These are phyloP conservation scores for Lagodon rhomboides DNA, from an alignment of 2,797 vertebrate species.

Conservation along the genomic window DNA sequence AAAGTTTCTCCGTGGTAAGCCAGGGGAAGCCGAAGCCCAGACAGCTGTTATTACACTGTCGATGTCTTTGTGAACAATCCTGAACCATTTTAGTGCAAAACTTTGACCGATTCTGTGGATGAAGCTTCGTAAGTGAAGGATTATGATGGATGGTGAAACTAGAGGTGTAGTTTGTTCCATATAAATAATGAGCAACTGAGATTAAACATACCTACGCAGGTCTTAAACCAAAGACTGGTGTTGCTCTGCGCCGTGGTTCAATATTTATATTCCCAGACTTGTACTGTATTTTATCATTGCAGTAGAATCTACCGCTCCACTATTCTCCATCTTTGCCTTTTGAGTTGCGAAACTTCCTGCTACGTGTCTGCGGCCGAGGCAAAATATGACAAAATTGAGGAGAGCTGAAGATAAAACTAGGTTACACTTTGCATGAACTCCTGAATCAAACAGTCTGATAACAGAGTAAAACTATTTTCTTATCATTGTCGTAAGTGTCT, in stretches of 20 bases:
- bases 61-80: constrained; percentile 9
- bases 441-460: neutral
- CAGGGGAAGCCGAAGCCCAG: neutral
- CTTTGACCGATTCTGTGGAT: neutral
- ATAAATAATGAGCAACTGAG: neutral
- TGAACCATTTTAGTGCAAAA: constrained; percentile 11
- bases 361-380: constrained; percentile 6
- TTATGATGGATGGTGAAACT: constrained; percentile 12
- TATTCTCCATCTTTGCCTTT: constrained; percentile 18
- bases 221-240: neutral
- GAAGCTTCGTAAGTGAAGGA: neutral
- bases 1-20: neutral
- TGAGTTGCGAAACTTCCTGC: constrained; percentile 31
- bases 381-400: neutral
- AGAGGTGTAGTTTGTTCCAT: neutral
- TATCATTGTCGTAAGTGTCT: neutral
- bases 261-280: constrained; percentile 27
- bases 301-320: constrained; percentile 1
- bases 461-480: neutral
- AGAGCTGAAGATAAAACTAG: constrained; percentile 41
- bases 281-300: neutral
- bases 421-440: constrained; percentile 51
- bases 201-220: neutral
- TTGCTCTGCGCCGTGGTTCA: neutral
- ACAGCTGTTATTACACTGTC: constrained; percentile 1